Evolutionary conservation across 2,113 vertebrate species (phyloP).

Genomic region (Nanger granti): DNA sequence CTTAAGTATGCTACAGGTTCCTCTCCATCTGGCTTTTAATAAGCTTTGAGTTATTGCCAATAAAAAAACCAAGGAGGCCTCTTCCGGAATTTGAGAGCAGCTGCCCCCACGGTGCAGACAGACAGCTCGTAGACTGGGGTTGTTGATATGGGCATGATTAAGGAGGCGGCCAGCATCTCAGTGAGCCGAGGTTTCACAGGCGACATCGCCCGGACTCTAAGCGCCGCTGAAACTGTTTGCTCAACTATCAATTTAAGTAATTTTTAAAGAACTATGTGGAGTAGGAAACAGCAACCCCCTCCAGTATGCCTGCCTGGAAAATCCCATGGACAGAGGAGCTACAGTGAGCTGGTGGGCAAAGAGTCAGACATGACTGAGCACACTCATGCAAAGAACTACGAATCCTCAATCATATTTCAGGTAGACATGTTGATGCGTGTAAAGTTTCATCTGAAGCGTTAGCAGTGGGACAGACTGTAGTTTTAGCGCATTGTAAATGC

Average conservation of each 20-base stretch:
- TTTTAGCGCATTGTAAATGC: background rate
- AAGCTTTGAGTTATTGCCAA: constrained; percentile 68
- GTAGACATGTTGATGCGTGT: background rate
- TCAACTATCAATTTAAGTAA: background rate
- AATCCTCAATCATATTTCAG: background rate
- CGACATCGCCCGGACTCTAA: too few species aligned
- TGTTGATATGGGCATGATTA: background rate
- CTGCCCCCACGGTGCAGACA: constrained; percentile 32
- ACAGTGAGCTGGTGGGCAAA: background rate
- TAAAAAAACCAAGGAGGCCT: constrained; percentile 52
- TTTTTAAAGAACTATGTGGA: background rate
- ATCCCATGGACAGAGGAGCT: background rate
- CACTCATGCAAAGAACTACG: background rate
- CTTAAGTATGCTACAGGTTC: constrained; percentile 35
- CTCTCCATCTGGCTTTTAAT: constrained; percentile 70
- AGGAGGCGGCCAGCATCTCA: background rate
- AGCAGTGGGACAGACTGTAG: background rate
- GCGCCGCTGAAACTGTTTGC: background rate
- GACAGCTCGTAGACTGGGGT: constrained; percentile 50
- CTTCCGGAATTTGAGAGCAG: constrained; percentile 58
- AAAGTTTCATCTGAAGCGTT: background rate
- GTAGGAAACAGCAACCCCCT: background rate
- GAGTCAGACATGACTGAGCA: background rate
- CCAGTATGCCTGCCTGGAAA: background rate
- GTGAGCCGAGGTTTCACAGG: background rate